Evolutionary conservation across 1,140 invertebrate genomes (phyloP), one percentile per base, ranked within the genome.

Genomic region (Latrodectus geometricus): DNA sequence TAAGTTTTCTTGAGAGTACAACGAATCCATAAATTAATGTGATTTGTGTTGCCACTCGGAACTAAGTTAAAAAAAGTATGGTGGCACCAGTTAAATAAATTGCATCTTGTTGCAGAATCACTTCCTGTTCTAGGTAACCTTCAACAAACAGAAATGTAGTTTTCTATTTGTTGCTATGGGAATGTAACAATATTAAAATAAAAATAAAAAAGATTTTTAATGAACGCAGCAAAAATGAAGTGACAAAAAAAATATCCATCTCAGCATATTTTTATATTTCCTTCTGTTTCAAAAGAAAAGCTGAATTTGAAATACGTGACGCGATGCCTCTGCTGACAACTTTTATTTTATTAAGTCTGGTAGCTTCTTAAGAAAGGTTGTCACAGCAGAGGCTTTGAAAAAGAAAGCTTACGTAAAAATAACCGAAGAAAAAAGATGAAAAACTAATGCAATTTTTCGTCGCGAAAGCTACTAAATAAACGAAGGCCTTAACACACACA

Each of bases 331-430:
- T 15, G 21, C 52, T 76, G 74, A 76, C 74, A 76, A 52, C 8
- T 76, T 76, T 76, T 52, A 76, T 76, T 76, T 76, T 76, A 76
- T 76, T 76, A 76, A 76, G 74, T 56, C 54, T 76, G 48, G 72
- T 35, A 50, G 74, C 50, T 12, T 56, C 52, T 54, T 56, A 35
- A 14, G 20, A n/a, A 73, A 15, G 21, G 50, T 15, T 76, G 54
- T 76, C 74, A 61, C 74, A 9, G 8, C 9, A 69, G 14, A 69
- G 17, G 66, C 9, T 21, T n/a, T n/a, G 11, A 15, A n/a, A 76
- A 76, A 54, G 20, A 76, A 76, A 56, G 74, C 52, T 54, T 49
- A 76, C 23, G 74, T 54, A 35, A 56, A 56, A 56, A 56, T 54
- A 76, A 76, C 50, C 52, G 20, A 54, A 21, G 23, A 56, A 61